A percentile compares a stretch with the other conserved stretches of the same genome.
Evolutionary conservation across 2,888 invertebrate species (phyloP).

Genomic region (Ochropleura plecta): DNA sequence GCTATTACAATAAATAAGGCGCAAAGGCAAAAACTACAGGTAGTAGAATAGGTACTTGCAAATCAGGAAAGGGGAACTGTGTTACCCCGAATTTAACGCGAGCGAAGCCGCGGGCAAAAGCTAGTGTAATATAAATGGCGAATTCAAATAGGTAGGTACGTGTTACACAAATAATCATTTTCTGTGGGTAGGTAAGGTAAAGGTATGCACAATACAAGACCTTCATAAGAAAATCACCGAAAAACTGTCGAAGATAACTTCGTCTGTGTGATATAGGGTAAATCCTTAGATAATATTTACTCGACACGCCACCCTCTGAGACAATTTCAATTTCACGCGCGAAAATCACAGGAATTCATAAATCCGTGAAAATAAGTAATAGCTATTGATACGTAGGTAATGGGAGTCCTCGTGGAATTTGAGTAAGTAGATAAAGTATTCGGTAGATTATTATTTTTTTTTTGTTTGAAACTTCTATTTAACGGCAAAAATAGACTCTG

Average conservation of each 20-base stretch:
- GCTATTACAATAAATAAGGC: no score
- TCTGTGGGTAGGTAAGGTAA: not conserved
- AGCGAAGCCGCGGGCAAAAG: no score
- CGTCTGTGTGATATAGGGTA: conserved; percentile 55
- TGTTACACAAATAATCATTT: not conserved
- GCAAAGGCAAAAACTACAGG: no score
- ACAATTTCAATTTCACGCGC: conserved; percentile 73
- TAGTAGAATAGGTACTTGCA: no score
- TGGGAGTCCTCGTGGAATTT: conserved; percentile 7
- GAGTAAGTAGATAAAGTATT: not conserved
- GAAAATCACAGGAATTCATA: conserved; percentile 61
- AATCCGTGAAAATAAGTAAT: conserved; percentile 31
- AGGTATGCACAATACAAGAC: not conserved
- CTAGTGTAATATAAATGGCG: no score
- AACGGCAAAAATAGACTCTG: not conserved
- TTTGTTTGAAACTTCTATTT: not conserved
- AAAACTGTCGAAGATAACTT: conserved; percentile 38
- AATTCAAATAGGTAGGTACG: no score
- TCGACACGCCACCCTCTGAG: conserved; percentile 43
- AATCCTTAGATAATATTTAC: conserved; percentile 64
- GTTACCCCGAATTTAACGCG: no score
- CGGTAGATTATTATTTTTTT: not conserved
- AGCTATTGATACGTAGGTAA: conserved; percentile 30
- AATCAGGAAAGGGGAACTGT: no score
- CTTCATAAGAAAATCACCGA: conserved; percentile 20